Percentiles rank a stretch among this genome's conserved stretches.
phyloP scores from a whole-genome alignment of 2,888 invertebrate species.

The Melipona bicolor region DNA sequence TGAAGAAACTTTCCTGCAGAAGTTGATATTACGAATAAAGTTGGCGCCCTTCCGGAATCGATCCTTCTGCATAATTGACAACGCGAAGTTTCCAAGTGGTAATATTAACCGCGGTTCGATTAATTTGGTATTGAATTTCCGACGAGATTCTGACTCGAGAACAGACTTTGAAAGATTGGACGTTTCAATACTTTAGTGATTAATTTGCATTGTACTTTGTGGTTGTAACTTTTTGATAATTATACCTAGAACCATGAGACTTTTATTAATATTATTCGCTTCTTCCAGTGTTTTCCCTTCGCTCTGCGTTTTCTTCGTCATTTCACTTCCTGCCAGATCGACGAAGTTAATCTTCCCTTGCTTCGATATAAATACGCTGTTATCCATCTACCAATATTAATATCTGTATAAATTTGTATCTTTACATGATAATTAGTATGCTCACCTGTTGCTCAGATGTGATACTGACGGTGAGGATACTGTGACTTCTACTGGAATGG shows the following conservation, averaged over 20 bases:
- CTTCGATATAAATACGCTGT: conserved; percentile 93
- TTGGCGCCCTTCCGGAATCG: conserved; percentile 49
- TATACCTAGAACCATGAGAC: conserved; percentile 95
- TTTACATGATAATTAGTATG: background rate
- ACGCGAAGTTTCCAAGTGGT: conserved; percentile 24
- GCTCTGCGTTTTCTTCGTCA: conserved; percentile 95
- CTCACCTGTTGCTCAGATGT: conserved; percentile 92
- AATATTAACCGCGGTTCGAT: background rate
- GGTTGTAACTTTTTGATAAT: background rate
- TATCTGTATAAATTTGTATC: background rate
- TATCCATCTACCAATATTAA: conserved; percentile 85
- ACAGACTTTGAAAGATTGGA: background rate
- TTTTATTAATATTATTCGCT: conserved; percentile 98
- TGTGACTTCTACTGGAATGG: conserved; percentile 96
- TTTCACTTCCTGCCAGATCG: conserved; percentile 98
- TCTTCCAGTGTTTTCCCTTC: conserved; percentile 95
- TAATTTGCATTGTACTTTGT: background rate
- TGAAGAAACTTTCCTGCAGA: background rate
- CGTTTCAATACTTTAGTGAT: background rate
- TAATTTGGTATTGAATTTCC: too few species aligned
- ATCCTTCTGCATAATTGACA: conserved; percentile 55
- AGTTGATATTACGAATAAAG: conserved; percentile 11
- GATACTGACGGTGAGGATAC: conserved; percentile 95
- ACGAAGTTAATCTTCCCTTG: conserved; percentile 98
- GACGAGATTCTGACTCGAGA: too few species aligned